Evolutionary conservation across 1,140 invertebrate species (phyloP), one percentile per base, ranked within the genome.

Genomic region (Bombus impatiens): DNA sequence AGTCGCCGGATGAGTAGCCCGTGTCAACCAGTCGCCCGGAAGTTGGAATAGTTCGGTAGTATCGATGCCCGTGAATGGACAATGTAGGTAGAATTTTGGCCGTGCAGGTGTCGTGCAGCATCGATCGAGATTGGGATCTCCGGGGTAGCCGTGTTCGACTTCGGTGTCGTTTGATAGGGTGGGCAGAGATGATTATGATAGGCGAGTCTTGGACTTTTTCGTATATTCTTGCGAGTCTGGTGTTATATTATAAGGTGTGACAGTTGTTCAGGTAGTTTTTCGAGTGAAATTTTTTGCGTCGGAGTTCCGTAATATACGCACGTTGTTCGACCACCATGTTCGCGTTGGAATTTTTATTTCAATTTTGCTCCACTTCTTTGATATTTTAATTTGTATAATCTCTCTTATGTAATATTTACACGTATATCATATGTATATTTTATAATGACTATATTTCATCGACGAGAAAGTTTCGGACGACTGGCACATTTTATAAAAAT

Each of bases 81-180:
- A 10, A n/a, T 18, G 22, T 35, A 6, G 32, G 25, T 15, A 25
- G 35, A n/a, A 53, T 42, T 77, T 75, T 77, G 2, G 12, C 15
- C n/a, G 59, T 15, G 62, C 82, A 84, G 82, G 82, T 78, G 82
- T 83, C 32, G 59, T n/a, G 25, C 25, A 68, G 25, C 62, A 32
- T 68, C 47, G 10, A 47, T 57, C 25, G 25, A 78, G 82, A 84
- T 84, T 78, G 28, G 10, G 44, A 84, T 84, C 82, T 53, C 9
- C 42, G 44, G 10, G 44, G 22, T 40, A 62, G 0, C 57, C 57
- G n/a, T 62, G 76, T 28, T 32, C 57, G 76, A 42, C 37, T 65
- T 65, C 5, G 28, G 28, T 25, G 59, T 78, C 18, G 37, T 40
- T 53, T 28, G 37, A 78, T 40, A n/a, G 76, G 53, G 12, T n/a